Evolutionary conservation across 2,113 vertebrate genomes (phyloP).

Genomic region (Glareola pratincola): DNA sequence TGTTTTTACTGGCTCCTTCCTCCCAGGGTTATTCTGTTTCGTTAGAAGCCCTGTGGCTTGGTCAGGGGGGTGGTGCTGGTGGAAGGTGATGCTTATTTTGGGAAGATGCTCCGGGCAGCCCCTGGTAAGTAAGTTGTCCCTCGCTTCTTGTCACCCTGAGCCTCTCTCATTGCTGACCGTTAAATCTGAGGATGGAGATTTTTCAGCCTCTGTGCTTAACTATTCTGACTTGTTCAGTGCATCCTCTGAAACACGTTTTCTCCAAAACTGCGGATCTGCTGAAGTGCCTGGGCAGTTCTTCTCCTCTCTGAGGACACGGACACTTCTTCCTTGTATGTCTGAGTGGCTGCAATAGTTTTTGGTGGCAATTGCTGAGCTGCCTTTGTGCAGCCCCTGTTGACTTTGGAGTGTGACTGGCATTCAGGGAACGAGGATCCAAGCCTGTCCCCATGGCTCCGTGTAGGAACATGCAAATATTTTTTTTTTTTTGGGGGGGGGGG

Average conservation of each 20-base stretch:
- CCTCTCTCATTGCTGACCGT: neutral
- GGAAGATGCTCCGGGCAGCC: neutral
- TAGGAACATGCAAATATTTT: neutral
- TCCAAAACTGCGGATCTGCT: neutral
- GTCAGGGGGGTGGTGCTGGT: neutral
- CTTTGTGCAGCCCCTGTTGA: neutral
- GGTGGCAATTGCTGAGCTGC: neutral
- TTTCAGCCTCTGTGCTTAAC: neutral
- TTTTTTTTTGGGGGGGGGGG: accelerated
- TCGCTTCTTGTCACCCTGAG: neutral
- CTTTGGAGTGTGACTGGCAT: neutral
- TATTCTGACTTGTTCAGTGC: neutral
- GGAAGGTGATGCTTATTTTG: accelerated
- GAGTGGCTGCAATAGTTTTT: neutral
- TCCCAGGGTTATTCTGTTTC: neutral
- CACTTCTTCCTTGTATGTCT: neutral
- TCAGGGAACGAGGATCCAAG: neutral
- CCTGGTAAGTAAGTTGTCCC: neutral
- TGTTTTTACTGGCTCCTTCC: neutral
- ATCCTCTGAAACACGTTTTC: neutral
- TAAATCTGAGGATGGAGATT: neutral
- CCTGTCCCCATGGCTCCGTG: neutral
- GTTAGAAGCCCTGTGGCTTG: neutral
- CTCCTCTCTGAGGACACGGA: neutral
- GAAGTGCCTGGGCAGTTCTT: neutral